phyloP scores from a whole-genome alignment of 2,888 invertebrate genomes.

The Aphelenchoides bicaudatus region DNA sequence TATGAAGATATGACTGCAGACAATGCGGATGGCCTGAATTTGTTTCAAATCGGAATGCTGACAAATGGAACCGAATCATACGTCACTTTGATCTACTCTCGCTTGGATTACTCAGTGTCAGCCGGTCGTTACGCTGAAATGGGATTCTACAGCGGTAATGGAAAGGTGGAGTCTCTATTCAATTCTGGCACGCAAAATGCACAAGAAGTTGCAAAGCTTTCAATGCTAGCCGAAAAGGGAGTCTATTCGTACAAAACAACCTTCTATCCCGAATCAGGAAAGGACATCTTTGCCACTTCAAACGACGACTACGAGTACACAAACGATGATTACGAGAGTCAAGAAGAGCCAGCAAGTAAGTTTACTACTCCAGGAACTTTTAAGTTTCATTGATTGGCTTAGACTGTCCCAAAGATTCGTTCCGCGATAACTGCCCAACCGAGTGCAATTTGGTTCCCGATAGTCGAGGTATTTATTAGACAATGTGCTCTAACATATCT shows the following conservation, averaged over 20 bases:
- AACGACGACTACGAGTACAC: conserved; percentile 23
- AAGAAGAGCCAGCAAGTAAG: conserved; percentile 28
- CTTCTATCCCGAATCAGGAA: neutral
- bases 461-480: conserved; percentile 24
- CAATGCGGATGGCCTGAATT: conserved; percentile 66
- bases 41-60: conserved; percentile 69
- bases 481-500: conserved; percentile 1
- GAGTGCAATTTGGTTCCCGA: conserved; percentile 48
- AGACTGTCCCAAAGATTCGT: conserved; percentile 53
- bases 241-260: conserved; percentile 1
- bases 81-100: conserved; percentile 80
- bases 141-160: conserved; percentile 82
- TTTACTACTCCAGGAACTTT: neutral
- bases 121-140: conserved; percentile 78
- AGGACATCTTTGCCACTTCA: neutral
- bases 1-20: conserved; percentile 70
- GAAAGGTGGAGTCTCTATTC: conserved; percentile 72
- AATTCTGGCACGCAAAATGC: conserved; percentile 89
- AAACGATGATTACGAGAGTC: conserved; percentile 47
- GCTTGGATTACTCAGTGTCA: conserved; percentile 75
- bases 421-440: conserved; percentile 45
- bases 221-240: conserved; percentile 42
- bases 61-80: conserved; percentile 77
- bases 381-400: conserved; percentile 10
- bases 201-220: conserved; percentile 74